phyloP scores from a whole-genome alignment of 2,797 vertebrate species.

The Holocentrus rufus region DNA sequence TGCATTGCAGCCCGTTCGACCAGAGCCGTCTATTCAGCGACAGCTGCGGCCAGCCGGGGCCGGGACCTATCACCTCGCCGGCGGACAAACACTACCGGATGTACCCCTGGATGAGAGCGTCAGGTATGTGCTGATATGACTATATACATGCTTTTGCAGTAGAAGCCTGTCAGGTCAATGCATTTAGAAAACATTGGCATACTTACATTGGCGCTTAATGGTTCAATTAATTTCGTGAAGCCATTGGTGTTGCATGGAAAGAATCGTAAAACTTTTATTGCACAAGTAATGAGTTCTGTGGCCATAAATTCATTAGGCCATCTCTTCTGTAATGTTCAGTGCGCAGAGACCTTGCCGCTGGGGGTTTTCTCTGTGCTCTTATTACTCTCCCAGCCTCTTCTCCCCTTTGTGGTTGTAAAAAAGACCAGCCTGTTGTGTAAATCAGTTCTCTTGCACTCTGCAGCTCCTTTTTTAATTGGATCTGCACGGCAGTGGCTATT shows the following conservation, averaged over 20 bases:
- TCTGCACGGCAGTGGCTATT: constrained; percentile 65
- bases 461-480: constrained; percentile 73
- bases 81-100: constrained; percentile 89
- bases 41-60: constrained; percentile 88
- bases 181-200: constrained; percentile 63
- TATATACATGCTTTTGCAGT: constrained; percentile 8
- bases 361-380: constrained; percentile 70
- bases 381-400: constrained; percentile 76
- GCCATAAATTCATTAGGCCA: constrained; percentile 84
- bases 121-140: constrained; percentile 80
- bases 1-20: constrained; percentile 88
- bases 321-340: constrained; percentile 75
- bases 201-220: constrained; percentile 80
- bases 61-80: constrained; percentile 83
- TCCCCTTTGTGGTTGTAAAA: constrained; percentile 79
- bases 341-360: constrained; percentile 75
- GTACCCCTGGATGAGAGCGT: constrained; percentile 92
- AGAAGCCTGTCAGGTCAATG: constrained; percentile 41
- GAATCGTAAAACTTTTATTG: constrained; percentile 96
- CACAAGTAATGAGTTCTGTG: constrained; percentile 83
- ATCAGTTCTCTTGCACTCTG: constrained; percentile 70
- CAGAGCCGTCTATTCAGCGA: constrained; percentile 89
- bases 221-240: constrained; percentile 89
- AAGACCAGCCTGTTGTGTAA: constrained; percentile 71
- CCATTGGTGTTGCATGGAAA: constrained; percentile 91